These are phyloP conservation scores for Abscondita cerata DNA, from an alignment of 2,888 invertebrate species.

Conservation along the genomic window DNA sequence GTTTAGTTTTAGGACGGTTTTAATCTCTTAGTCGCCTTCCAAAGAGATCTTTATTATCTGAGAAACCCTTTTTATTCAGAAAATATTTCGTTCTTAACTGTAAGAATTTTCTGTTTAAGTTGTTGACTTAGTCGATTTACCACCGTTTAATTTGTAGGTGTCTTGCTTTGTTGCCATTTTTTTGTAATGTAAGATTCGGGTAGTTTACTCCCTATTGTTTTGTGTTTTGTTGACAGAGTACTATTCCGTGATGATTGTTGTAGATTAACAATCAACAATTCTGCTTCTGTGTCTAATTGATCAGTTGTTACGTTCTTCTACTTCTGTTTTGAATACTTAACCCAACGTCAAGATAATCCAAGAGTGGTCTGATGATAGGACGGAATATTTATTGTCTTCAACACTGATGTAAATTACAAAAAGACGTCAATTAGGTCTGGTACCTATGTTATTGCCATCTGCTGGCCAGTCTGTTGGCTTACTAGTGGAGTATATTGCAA, in stretches of 20 bases:
- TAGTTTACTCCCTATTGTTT: conserved; percentile 5
- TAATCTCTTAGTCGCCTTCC: too few species aligned
- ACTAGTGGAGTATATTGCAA: too few species aligned
- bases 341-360: too few species aligned
- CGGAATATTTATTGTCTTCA: too few species aligned
- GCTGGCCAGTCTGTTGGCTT: too few species aligned
- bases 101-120: conserved; percentile 26
- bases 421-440: too few species aligned
- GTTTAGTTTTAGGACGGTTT: too few species aligned
- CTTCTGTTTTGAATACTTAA: not conserved
- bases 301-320: conserved; percentile 8
- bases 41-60: conserved; percentile 1
- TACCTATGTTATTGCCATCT: too few species aligned
- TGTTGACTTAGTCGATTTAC: conserved; percentile 31
- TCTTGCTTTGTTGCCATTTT: conserved; percentile 32
- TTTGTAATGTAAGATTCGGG: conserved; percentile 7
- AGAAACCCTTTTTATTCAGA: conserved; percentile 9
- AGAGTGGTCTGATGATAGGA: too few species aligned
- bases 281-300: conserved; percentile 1
- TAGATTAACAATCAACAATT: too few species aligned
- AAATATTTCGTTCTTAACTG: conserved; percentile 22
- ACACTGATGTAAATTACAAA: too few species aligned
- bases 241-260: not conserved
- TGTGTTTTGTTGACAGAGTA: not conserved
- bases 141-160: conserved; percentile 19